Conservation (phyloP, 1,140 invertebrate genomes). For the Heliconius congener region DNA sequence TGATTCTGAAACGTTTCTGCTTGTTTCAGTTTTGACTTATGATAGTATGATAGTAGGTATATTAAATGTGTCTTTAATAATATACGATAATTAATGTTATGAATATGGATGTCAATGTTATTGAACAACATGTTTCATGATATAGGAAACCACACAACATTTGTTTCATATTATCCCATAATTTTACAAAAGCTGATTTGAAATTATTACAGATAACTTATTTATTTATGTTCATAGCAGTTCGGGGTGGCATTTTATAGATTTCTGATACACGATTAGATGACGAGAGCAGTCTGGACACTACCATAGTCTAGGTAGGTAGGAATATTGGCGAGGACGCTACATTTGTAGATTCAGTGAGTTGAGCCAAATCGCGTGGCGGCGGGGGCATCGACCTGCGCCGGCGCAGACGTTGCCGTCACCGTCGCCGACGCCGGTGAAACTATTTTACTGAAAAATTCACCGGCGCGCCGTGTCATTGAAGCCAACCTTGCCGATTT, state of each 20-base stretch:
- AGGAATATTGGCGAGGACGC: constrained; percentile 47
- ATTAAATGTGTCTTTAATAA: not conserved
- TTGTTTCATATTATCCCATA: too few species aligned
- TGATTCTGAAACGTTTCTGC: constrained; percentile 50
- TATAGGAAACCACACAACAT: not conserved
- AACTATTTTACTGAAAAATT: constrained; percentile 80
- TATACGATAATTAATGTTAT: not conserved
- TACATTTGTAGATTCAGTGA: constrained; percentile 57
- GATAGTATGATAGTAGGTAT: not conserved
- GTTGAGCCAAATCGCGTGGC: constrained; percentile 65
- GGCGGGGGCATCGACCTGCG: constrained; percentile 67
- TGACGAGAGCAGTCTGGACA: constrained; percentile 21
- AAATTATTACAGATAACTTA: too few species aligned
- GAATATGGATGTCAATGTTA: too few species aligned
- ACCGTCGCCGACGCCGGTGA: constrained; percentile 64
- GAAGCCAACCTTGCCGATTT: constrained; percentile 74
- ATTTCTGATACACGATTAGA: not conserved
- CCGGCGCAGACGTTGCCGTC: constrained; percentile 68
- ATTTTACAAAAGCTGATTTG: too few species aligned
- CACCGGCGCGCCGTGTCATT: constrained; percentile 69
- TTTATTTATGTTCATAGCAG: not conserved
- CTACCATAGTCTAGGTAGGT: not conserved
- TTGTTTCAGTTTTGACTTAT: constrained; percentile 36
- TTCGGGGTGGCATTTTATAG: not conserved
- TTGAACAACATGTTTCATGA: not conserved